Evolutionary conservation across 1,140 invertebrate species (phyloP).

Genomic region (Drusus annulatus): DNA sequence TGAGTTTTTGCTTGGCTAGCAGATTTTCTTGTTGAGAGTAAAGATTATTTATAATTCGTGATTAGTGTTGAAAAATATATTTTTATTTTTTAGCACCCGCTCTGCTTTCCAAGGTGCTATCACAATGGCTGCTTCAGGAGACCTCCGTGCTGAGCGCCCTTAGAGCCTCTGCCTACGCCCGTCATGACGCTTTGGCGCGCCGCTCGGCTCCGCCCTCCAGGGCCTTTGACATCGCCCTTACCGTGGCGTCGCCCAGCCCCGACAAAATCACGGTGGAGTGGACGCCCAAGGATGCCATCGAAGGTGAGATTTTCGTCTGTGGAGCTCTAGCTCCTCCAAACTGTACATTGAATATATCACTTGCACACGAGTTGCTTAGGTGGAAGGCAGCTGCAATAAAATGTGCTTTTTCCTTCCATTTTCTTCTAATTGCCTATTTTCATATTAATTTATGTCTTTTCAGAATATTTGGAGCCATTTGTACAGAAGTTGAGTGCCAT

Average conservation of each 20-base stretch:
- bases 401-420: too few species aligned
- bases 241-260: conserved; percentile 65
- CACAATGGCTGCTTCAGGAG: conserved; percentile 64
- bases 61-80: too few species aligned
- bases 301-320: conserved; percentile 59
- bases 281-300: conserved; percentile 62
- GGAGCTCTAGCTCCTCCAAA: too few species aligned
- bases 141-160: conserved; percentile 61
- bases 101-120: conserved; percentile 60
- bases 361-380: too few species aligned
- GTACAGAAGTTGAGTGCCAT: conserved; percentile 77
- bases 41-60: too few species aligned
- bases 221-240: conserved; percentile 65
- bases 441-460: conserved; percentile 58
- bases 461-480: conserved; percentile 84
- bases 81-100: conserved; percentile 55
- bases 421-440: too few species aligned
- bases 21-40: too few species aligned
- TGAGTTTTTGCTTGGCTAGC: too few species aligned
- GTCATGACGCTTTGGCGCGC: conserved; percentile 62
- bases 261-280: conserved; percentile 63
- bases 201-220: conserved; percentile 63
- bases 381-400: too few species aligned
- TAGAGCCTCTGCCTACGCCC: conserved; percentile 56
- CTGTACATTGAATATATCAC: too few species aligned